Evolutionary conservation across 2,797 vertebrate genomes (phyloP).

Genomic region (Scarus forsteni): DNA sequence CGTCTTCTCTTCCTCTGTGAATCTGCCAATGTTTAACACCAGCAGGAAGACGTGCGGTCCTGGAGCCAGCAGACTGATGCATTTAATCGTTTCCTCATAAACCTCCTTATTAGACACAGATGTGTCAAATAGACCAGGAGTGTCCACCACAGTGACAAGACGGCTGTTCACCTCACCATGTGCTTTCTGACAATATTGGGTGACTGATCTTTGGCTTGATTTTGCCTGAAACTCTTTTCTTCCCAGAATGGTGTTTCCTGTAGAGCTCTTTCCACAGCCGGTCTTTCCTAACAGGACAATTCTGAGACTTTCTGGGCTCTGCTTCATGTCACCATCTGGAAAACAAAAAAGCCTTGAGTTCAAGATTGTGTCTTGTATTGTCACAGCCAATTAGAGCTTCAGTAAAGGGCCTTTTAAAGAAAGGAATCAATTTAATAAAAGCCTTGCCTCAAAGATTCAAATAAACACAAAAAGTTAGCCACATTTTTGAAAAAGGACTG

Average conservation of each 20-base stretch:
- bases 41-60: too few relatives aligned
- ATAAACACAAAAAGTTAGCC: too few relatives aligned
- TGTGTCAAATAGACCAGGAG: slow-evolving; percentile 42
- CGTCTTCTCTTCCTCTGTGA: too few relatives aligned
- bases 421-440: too few relatives aligned
- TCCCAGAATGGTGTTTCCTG: too few relatives aligned
- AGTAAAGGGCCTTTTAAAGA: too few relatives aligned
- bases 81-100: slow-evolving; percentile 29
- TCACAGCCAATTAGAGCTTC: too few relatives aligned
- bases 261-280: too few relatives aligned
- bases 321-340: neutral
- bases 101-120: neutral
- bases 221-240: neutral
- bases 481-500: too few relatives aligned
- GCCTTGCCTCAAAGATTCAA: too few relatives aligned
- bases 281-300: slow-evolving; percentile 51
- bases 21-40: too few relatives aligned
- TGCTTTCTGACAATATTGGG: neutral
- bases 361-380: too few relatives aligned
- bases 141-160: slow-evolving; percentile 39
- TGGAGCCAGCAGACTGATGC: slow-evolving; percentile 37
- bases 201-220: neutral
- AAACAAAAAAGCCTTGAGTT: neutral
- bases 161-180: neutral
- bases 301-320: slow-evolving; percentile 17